Conservation (phyloP, 2,888 invertebrate species). For the Agrotis ipsilon region DNA sequence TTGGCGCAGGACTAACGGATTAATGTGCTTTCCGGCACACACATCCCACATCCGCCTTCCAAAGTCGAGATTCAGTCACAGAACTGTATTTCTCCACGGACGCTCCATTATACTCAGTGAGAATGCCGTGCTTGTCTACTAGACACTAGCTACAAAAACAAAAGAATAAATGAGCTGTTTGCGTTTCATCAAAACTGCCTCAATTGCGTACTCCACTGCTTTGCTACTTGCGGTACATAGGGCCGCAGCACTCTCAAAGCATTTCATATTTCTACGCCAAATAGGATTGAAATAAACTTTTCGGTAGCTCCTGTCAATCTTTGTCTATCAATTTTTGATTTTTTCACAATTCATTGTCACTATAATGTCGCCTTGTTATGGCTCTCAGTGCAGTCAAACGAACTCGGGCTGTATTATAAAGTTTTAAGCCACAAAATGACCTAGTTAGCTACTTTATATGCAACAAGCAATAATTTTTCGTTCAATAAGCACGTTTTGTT, state of each 20-base stretch:
- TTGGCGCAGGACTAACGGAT: background rate
- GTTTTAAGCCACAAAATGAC: background rate
- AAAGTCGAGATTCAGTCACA: background rate
- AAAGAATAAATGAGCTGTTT: background rate
- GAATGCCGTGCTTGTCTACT: background rate
- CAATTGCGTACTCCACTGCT: no score
- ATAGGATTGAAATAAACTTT: background rate
- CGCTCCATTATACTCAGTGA: background rate
- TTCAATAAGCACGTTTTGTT: background rate
- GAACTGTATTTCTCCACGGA: background rate
- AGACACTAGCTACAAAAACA: background rate
- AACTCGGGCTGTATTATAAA: background rate
- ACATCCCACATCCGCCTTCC: background rate
- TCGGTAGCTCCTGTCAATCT: background rate
- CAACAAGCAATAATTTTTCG: background rate
- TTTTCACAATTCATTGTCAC: background rate
- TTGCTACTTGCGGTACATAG: no score
- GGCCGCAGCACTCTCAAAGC: background rate
- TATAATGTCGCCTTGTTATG: background rate
- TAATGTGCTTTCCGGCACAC: background rate
- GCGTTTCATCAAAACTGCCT: no score
- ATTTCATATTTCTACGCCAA: background rate
- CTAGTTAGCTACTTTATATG: background rate
- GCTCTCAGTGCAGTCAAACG: background rate
- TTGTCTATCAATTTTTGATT: no score